phyloP scores from a whole-genome alignment of 2,797 vertebrate genomes.

The Premnoplex brunnescens region DNA sequence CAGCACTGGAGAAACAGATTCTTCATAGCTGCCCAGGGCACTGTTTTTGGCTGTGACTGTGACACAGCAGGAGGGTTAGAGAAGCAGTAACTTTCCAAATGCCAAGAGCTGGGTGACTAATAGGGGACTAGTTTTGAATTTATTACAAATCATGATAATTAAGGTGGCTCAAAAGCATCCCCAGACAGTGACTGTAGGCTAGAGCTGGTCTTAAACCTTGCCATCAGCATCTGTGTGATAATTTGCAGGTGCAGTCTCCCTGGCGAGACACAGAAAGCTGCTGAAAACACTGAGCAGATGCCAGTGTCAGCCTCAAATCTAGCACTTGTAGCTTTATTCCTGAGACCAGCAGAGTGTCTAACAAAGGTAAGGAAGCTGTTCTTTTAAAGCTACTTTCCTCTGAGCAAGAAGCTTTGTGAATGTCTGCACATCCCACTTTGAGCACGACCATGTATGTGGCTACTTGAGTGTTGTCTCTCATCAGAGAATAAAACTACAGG shows the following conservation, averaged over 20 bases:
- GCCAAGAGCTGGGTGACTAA: not conserved
- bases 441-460: accelerated
- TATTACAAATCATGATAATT: not conserved
- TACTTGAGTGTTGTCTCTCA: not conserved
- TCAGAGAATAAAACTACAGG: not conserved
- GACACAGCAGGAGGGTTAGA: not conserved
- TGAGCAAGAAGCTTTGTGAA: not conserved
- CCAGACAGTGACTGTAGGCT: not conserved
- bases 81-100: not conserved
- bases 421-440: not conserved
- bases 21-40: not conserved
- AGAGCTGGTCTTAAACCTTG: not conserved
- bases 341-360: not conserved
- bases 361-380: not conserved
- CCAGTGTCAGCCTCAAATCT: not conserved
- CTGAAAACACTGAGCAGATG: not conserved
- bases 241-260: not conserved
- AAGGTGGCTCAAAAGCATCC: not conserved
- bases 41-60: not conserved
- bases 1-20: not conserved
- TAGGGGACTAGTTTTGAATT: not conserved
- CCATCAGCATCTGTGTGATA: not conserved
- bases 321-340: not conserved
- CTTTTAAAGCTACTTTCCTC: not conserved
- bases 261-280: not conserved